Percentiles rank a stretch among this genome's conserved stretches.
Conservation (phyloP, 1,140 invertebrate species). For the Calosoma granatense region DNA sequence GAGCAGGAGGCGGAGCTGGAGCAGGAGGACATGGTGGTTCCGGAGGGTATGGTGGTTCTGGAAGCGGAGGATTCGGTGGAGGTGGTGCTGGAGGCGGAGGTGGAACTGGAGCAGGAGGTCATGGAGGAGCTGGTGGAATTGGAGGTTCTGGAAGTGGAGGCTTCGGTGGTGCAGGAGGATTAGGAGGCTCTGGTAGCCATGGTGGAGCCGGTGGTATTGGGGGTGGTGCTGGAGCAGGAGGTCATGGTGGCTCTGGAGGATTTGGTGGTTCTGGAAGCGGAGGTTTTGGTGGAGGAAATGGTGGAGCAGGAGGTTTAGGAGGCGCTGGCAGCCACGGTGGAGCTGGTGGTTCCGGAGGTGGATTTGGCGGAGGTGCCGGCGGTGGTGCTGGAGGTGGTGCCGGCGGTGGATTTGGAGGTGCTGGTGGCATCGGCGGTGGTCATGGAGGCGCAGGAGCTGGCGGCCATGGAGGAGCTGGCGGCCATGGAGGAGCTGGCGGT, state of each 20-base stretch:
- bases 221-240: conserved; percentile 13
- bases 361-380: not conserved
- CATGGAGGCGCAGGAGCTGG: not conserved
- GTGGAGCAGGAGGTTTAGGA: conserved; percentile 16
- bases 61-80: conserved; percentile 34
- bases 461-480: not conserved
- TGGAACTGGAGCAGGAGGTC: conserved; percentile 22
- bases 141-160: conserved; percentile 23
- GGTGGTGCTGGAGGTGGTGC: not conserved
- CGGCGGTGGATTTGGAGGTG: not conserved
- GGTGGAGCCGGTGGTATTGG: not conserved
- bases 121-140: conserved; percentile 33
- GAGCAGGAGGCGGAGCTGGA: conserved; percentile 12
- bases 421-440: not conserved
- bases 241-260: conserved; percentile 5
- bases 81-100: conserved; percentile 24
- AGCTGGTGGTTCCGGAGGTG: not conserved
- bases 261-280: conserved; percentile 11
- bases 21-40: not conserved
- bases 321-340: not conserved
- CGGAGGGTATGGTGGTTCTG: conserved; percentile 13
- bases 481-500: not conserved
- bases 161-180: not conserved
- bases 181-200: conserved; percentile 8
- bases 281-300: conserved; percentile 10